These are phyloP conservation scores for Microcebus jonahi DNA, from an alignment of 2,113 vertebrate species.

Conservation along the genomic window DNA sequence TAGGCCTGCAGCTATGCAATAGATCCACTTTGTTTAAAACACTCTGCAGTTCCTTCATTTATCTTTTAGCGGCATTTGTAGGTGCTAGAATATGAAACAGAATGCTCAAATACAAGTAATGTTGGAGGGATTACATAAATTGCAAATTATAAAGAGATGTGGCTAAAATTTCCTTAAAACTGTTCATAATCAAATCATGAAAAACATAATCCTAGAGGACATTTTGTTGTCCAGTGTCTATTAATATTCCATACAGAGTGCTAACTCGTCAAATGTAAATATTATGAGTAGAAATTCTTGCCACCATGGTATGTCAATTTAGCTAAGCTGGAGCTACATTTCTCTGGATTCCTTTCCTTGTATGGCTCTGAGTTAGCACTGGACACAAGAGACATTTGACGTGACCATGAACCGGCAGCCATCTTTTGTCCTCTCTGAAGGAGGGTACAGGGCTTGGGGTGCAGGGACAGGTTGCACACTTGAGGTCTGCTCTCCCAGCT, in stretches of 20 bases:
- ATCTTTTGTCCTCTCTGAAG: not conserved
- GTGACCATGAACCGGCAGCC: not conserved
- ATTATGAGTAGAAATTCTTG: constrained; percentile 54
- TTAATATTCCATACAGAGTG: not conserved
- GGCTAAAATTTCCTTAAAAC: constrained; percentile 11
- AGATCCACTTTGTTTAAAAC: not conserved
- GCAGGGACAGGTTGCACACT: fast-evolving
- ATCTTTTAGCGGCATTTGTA: not conserved
- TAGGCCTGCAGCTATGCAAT: not conserved
- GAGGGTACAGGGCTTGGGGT: not conserved
- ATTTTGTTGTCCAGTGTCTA: not conserved
- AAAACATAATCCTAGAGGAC: not conserved
- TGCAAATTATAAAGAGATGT: constrained; percentile 1
- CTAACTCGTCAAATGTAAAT: constrained; percentile 37
- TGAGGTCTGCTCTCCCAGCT: too few relatives aligned
- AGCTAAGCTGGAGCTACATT: not conserved
- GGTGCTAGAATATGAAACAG: not conserved
- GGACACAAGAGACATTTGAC: not conserved
- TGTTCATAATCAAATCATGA: constrained; percentile 29
- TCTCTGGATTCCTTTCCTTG: constrained; percentile 51
- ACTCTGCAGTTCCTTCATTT: not conserved
- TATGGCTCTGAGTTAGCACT: not conserved
- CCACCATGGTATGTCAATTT: not conserved
- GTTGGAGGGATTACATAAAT: not conserved
- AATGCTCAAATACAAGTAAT: not conserved